These are phyloP conservation scores for Euplagia quadripunctaria DNA, from an alignment of 2,888 invertebrate genomes.

Conservation along the genomic window DNA sequence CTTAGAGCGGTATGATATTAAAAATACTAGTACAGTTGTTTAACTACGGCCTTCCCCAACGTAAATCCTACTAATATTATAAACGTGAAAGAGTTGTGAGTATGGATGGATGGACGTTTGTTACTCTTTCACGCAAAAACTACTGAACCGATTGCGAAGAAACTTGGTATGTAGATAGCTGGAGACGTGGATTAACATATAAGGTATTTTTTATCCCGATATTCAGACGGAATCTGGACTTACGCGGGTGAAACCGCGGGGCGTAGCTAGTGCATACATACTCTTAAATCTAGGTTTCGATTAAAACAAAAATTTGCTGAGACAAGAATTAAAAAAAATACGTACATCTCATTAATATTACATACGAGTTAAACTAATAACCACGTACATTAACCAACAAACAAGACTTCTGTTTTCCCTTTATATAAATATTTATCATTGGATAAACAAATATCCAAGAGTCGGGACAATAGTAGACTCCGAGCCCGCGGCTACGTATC, in stretches of 20 bases:
- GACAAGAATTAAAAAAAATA: background rate
- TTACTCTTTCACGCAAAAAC: too few species aligned
- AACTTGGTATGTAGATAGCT: too few species aligned
- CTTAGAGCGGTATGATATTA: too few species aligned
- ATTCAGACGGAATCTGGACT: too few species aligned
- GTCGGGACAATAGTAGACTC: constrained; percentile 16
- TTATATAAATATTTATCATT: constrained; percentile 39
- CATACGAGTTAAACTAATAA: constrained; percentile 18
- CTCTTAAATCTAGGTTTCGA: background rate
- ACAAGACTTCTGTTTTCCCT: constrained; percentile 24
- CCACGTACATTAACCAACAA: constrained; percentile 20
- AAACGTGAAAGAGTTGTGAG: too few species aligned
- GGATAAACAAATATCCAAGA: constrained; percentile 22
- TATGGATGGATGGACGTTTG: too few species aligned
- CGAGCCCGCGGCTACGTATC: constrained; percentile 17
- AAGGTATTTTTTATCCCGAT: too few species aligned
- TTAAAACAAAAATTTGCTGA: background rate
- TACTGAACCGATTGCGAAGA: too few species aligned
- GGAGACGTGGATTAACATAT: too few species aligned
- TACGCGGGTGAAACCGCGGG: too few species aligned
- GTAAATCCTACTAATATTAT: too few species aligned
- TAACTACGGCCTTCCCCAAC: background rate
- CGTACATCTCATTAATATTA: background rate
- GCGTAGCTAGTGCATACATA: too few species aligned
- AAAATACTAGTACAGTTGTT: background rate